These are phyloP conservation scores for Platycheirus albimanus DNA, from an alignment of 2,888 invertebrate genomes.

Conservation along the genomic window DNA sequence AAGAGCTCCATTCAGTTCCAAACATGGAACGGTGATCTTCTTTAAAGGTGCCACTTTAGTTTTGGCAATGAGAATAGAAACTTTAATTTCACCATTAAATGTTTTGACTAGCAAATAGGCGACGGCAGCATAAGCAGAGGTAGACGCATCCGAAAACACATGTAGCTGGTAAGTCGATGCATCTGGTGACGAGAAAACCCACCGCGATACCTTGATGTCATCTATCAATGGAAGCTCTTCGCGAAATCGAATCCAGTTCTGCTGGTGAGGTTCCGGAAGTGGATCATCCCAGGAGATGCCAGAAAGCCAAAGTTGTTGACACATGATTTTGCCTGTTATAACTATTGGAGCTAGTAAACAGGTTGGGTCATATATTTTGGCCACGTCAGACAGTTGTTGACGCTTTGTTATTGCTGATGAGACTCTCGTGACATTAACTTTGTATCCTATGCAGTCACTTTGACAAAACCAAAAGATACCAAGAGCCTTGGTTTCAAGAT, in stretches of 20 bases:
- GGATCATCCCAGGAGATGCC: constrained; percentile 26
- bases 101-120: constrained; percentile 44
- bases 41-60: constrained; percentile 52
- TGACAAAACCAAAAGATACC: constrained; percentile 51
- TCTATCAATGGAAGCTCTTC: constrained; percentile 16
- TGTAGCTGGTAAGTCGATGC: constrained; percentile 20
- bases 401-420: constrained; percentile 50
- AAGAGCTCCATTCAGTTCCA: constrained; percentile 54
- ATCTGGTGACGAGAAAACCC: constrained; percentile 24
- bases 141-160: constrained; percentile 42
- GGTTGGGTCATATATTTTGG: constrained; percentile 44
- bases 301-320: constrained; percentile 37
- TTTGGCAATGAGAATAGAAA: constrained; percentile 51
- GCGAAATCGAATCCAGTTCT: constrained; percentile 33
- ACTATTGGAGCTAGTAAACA: constrained; percentile 41
- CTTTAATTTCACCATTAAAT: constrained; percentile 22
- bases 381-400: constrained; percentile 51
- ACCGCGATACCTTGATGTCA: constrained; percentile 19
- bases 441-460: constrained; percentile 39
- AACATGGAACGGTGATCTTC: constrained; percentile 46
- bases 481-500: constrained; percentile 51
- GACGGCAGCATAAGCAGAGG: constrained; percentile 50
- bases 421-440: constrained; percentile 9
- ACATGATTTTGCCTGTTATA: constrained; percentile 35
- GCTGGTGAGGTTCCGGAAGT: constrained; percentile 16